phyloP scores from a whole-genome alignment of 1,140 invertebrate genomes.

The Tribolium madens region DNA sequence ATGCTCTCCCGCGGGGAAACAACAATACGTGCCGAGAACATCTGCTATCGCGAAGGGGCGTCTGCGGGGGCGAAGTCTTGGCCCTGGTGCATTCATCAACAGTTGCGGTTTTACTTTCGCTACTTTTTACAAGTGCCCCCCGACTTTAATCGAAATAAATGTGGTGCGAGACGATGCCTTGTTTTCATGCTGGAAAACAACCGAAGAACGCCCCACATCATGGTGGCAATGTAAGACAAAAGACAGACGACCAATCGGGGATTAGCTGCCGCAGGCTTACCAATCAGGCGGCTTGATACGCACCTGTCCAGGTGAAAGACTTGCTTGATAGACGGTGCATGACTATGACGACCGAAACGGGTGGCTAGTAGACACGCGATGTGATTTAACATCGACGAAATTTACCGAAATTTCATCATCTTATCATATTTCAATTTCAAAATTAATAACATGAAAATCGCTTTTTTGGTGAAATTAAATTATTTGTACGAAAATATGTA shows the following conservation, averaged over 20 bases:
- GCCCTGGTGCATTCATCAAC: constrained; percentile 35
- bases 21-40: constrained; percentile 58
- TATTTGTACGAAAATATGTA: no score
- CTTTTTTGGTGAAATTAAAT: no score
- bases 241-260: constrained; percentile 51
- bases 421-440: no score
- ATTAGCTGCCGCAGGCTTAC: constrained; percentile 48
- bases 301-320: constrained; percentile 54
- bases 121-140: neutral
- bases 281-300: constrained; percentile 50
- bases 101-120: constrained; percentile 33
- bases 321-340: constrained; percentile 27
- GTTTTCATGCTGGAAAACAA: constrained; percentile 13
- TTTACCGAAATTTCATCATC: neutral
- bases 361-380: neutral
- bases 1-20: constrained; percentile 53
- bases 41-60: constrained; percentile 53
- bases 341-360: neutral
- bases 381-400: neutral
- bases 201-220: constrained; percentile 51
- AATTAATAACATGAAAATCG: no score
- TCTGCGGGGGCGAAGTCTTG: constrained; percentile 43
- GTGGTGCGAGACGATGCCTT: neutral
- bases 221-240: constrained; percentile 53
- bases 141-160: neutral